A percentile compares a stretch with the other conserved stretches of the same genome.
These are phyloP conservation scores for Melitaea cinxia DNA, from an alignment of 1,140 invertebrate genomes.

Conservation along the genomic window DNA sequence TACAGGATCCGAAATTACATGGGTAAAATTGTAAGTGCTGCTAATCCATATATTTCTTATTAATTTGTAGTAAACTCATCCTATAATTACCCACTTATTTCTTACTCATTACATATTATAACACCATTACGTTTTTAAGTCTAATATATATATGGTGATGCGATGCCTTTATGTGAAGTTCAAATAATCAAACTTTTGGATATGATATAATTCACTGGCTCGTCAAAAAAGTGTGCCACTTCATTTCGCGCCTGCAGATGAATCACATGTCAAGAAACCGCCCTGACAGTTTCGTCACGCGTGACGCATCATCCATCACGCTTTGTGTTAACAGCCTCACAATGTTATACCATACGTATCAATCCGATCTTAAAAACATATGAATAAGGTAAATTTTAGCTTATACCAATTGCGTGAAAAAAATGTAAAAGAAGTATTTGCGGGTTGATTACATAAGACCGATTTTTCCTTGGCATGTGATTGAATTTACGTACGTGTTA, in stretches of 20 bases:
- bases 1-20: no score
- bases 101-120: no score
- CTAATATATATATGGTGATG: no score
- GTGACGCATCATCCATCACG: slow-evolving; percentile 68
- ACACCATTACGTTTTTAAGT: no score
- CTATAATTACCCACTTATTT: no score
- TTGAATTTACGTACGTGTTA: slow-evolving; percentile 13
- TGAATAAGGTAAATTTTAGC: neutral
- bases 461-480: slow-evolving; percentile 21
- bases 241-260: slow-evolving; percentile 40
- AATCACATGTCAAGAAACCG: slow-evolving; percentile 59
- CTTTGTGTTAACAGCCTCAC: slow-evolving; percentile 54
- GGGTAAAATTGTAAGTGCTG: no score
- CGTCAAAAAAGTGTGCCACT: slow-evolving; percentile 1
- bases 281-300: slow-evolving; percentile 64
- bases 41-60: no score
- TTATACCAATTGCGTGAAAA: slow-evolving; percentile 6
- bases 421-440: slow-evolving; percentile 19
- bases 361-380: slow-evolving; percentile 19
- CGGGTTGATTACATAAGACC: slow-evolving; percentile 17
- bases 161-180: no score
- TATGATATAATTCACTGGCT: neutral
- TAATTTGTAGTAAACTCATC: no score
- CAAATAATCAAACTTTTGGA: no score
- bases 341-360: slow-evolving; percentile 27